These are phyloP conservation scores for Dryobotodes eremita DNA, from an alignment of 2,888 invertebrate genomes.

Conservation along the genomic window DNA sequence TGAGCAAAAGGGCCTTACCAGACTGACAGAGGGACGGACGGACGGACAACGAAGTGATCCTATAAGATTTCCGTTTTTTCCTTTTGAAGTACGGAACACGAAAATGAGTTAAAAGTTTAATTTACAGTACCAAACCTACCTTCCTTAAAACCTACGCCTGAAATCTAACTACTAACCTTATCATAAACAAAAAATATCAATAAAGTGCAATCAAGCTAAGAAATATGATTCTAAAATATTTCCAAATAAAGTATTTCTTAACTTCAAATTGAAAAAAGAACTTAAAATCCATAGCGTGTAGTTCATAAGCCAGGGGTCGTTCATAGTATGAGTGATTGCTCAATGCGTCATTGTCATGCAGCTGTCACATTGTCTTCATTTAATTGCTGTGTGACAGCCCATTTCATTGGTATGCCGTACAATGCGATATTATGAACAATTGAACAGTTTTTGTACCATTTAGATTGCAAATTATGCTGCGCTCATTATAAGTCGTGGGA, in stretches of 20 bases:
- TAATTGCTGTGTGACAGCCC: slow-evolving; percentile 34
- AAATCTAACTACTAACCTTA: not conserved
- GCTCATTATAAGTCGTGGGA: slow-evolving; percentile 14
- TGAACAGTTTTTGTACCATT: slow-evolving; percentile 44
- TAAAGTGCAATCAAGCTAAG: slow-evolving; percentile 11
- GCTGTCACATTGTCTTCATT: slow-evolving; percentile 46
- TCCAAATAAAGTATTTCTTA: slow-evolving; percentile 2
- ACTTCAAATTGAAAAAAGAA: slow-evolving; percentile 9
- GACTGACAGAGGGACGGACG: no score
- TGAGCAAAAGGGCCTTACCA: no score
- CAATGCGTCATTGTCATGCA: slow-evolving; percentile 46
- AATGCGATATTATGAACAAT: slow-evolving; percentile 40
- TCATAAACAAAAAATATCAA: slow-evolving; percentile 2
- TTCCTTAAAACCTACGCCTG: not conserved
- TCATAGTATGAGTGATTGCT: slow-evolving; percentile 42
- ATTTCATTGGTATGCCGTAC: slow-evolving; percentile 39
- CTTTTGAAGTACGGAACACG: no score
- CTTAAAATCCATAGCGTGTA: not conserved
- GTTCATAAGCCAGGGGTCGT: slow-evolving; percentile 50
- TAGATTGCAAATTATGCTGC: slow-evolving; percentile 26
- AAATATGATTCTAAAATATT: slow-evolving; percentile 29
- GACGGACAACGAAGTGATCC: no score
- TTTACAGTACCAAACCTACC: no score
- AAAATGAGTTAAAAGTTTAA: no score
- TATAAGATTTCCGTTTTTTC: no score